Percentiles rank a stretch among this genome's conserved stretches.
phyloP scores from a whole-genome alignment of 1,140 invertebrate genomes.

The Micrasema minimum region DNA sequence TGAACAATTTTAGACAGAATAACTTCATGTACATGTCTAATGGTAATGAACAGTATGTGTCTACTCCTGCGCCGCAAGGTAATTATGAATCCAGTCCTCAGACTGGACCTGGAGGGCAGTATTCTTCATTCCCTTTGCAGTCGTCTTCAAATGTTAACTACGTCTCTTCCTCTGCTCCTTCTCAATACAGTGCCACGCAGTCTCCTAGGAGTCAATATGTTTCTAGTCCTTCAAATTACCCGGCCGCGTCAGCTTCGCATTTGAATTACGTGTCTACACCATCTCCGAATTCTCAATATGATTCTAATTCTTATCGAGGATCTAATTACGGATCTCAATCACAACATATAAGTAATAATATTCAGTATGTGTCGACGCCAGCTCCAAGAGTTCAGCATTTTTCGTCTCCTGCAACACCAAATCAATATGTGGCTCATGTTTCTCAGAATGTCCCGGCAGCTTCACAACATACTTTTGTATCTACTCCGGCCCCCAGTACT shows the following conservation, averaged over 20 bases:
- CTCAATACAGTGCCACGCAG: constrained; percentile 59
- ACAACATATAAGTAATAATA: constrained; percentile 23
- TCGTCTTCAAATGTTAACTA: constrained; percentile 38
- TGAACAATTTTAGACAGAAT: constrained; percentile 59
- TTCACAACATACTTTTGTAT: constrained; percentile 42
- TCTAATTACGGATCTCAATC: constrained; percentile 36
- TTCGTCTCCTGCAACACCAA: constrained; percentile 43
- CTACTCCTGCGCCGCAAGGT: constrained; percentile 55
- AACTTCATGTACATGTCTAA: not conserved
- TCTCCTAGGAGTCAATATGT: constrained; percentile 59
- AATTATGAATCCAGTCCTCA: constrained; percentile 42
- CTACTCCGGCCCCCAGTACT: constrained; percentile 52
- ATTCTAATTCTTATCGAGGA: constrained; percentile 32
- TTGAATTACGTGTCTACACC: constrained; percentile 47
- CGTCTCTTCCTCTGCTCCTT: constrained; percentile 56
- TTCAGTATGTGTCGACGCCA: constrained; percentile 59
- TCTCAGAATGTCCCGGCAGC: constrained; percentile 22
- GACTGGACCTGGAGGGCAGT: not conserved
- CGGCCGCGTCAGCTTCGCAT: constrained; percentile 35
- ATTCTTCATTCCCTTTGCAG: not conserved
- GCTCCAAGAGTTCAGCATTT: constrained; percentile 54
- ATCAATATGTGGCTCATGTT: constrained; percentile 45
- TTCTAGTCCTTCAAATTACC: constrained; percentile 56
- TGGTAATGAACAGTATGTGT: constrained; percentile 5
- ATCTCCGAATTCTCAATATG: constrained; percentile 44